phyloP scores from a whole-genome alignment of 2,113 vertebrate species.

The Pygoscelis adeliae region DNA sequence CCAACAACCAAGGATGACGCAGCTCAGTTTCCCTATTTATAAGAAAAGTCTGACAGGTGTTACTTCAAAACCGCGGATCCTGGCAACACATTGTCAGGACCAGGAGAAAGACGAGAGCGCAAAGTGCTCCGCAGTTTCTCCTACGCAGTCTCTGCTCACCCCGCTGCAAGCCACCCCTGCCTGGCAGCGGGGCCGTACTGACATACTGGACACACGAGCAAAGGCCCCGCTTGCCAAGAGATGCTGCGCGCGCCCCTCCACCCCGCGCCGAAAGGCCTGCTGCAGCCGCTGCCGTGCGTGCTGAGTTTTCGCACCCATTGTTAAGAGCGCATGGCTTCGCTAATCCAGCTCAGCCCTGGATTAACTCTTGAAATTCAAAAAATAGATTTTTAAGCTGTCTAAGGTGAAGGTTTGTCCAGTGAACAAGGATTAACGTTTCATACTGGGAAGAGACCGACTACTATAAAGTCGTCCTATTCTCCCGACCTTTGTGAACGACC shows the following conservation, averaged over 20 bases:
- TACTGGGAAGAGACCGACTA: rapidly evolving
- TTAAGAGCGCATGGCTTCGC: background rate
- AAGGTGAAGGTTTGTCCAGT: background rate
- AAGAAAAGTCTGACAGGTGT: rapidly evolving
- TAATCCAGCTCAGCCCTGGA: constrained; percentile 3
- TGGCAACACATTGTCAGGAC: rapidly evolving
- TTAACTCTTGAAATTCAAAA: background rate
- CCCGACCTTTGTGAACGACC: background rate
- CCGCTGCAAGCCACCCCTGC: rapidly evolving
- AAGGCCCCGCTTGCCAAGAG: background rate
- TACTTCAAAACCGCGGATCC: rapidly evolving
- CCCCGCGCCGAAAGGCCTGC: background rate
- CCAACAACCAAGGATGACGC: rapidly evolving
- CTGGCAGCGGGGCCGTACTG: background rate
- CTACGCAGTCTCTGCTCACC: rapidly evolving
- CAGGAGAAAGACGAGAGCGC: background rate
- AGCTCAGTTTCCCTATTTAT: rapidly evolving
- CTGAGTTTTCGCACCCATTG: background rate
- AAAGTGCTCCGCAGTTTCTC: rapidly evolving
- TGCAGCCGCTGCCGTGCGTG: background rate
- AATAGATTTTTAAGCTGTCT: constrained; percentile 43
- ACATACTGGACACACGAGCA: rapidly evolving
- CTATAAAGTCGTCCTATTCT: background rate
- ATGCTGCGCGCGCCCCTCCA: background rate
- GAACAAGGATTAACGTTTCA: background rate